Percentiles rank a stretch among this genome's conserved stretches.
Evolutionary conservation across 2,888 invertebrate species (phyloP).

Genomic region (Himalopsyche tibetana): DNA sequence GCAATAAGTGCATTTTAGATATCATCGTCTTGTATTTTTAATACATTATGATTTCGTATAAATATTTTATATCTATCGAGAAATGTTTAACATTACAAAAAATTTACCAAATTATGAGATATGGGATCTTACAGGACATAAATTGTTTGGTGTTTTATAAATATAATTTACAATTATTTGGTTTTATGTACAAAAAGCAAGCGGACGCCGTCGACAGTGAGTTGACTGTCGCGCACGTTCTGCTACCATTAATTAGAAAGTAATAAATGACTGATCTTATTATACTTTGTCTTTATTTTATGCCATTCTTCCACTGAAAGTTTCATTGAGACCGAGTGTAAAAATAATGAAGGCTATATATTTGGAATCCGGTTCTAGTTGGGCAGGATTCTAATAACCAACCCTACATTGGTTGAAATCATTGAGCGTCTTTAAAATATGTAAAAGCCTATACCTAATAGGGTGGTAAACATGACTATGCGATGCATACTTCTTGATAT

Average conservation of each 20-base stretch:
- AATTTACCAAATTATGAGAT: conserved; percentile 10
- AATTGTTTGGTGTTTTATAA: conserved; percentile 28
- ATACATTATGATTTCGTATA: conserved; percentile 39
- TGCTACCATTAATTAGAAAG: conserved; percentile 57
- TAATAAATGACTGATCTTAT: conserved; percentile 60
- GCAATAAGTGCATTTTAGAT: conserved; percentile 43
- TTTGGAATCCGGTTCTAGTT: neutral
- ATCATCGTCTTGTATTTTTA: conserved; percentile 34
- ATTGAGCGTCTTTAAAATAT: conserved; percentile 57
- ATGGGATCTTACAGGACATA: conserved; percentile 27
- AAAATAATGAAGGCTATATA: conserved; percentile 21
- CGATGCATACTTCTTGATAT: neutral
- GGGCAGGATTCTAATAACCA: conserved; percentile 47
- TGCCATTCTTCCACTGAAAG: neutral
- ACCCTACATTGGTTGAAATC: conserved; percentile 54
- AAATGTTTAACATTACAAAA: conserved; percentile 42
- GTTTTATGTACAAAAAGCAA: conserved; percentile 51
- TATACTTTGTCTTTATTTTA: conserved; percentile 42
- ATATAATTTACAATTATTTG: conserved; percentile 40
- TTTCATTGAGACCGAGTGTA: neutral
- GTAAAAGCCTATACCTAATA: conserved; percentile 1
- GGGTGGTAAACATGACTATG: neutral
- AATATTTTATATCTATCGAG: conserved; percentile 29
- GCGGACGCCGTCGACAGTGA: conserved; percentile 29
- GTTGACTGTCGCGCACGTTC: conserved; percentile 28